Percentiles rank a stretch among this genome's conserved stretches.
Conservation (phyloP, 2,888 invertebrate species). For the Hirtodrosophila cameraria region DNA sequence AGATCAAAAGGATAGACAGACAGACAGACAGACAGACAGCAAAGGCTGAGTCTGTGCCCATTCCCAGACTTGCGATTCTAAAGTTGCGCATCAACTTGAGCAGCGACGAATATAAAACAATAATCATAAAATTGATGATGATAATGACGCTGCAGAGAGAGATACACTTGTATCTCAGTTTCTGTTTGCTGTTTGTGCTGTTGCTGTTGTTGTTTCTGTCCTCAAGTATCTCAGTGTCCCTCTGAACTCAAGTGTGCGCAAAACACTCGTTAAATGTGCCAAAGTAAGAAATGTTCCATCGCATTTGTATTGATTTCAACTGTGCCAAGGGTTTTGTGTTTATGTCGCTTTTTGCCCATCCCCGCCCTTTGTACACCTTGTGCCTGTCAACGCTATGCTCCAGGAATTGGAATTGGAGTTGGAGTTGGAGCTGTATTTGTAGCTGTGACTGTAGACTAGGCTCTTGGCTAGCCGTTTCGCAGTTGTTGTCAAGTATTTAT, state of each 20-base stretch:
- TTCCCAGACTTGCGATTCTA: conserved; percentile 33
- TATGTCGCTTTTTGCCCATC: conserved; percentile 59
- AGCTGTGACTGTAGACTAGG: conserved; percentile 10
- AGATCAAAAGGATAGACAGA: conserved; percentile 61
- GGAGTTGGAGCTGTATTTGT: neutral
- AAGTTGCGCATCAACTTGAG: conserved; percentile 59
- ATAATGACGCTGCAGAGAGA: conserved; percentile 59
- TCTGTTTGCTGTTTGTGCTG: conserved; percentile 25
- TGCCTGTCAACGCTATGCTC: conserved; percentile 51
- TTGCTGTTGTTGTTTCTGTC: conserved; percentile 2
- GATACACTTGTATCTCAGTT: conserved; percentile 61
- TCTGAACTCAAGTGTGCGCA: conserved; percentile 66
- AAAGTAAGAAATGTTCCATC: conserved; percentile 67
- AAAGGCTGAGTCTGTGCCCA: conserved; percentile 14
- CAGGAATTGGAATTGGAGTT: neutral
- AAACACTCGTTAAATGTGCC: conserved; percentile 78
- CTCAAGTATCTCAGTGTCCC: neutral
- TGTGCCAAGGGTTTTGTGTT: conserved; percentile 44
- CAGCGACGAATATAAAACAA: conserved; percentile 50
- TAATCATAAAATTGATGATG: conserved; percentile 61
- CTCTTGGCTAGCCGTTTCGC: conserved; percentile 23
- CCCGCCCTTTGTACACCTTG: conserved; percentile 49
- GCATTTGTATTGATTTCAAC: conserved; percentile 46
- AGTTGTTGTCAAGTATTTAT: conserved; percentile 71
- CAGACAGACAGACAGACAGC: conserved; percentile 6